phyloP scores from a whole-genome alignment of 2,888 invertebrate species.

The Phragmatobia fuliginosa region DNA sequence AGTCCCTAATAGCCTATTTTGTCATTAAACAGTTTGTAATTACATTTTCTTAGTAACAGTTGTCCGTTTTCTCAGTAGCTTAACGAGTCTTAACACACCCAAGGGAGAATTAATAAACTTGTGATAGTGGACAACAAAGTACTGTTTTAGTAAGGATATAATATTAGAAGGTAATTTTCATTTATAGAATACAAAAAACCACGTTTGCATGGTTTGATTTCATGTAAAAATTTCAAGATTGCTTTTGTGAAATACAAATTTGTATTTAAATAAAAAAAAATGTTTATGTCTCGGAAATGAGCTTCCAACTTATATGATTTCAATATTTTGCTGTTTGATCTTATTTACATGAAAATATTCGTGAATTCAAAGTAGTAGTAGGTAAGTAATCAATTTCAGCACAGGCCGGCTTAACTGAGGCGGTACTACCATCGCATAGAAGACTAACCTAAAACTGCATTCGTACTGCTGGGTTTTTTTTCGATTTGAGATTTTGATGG shows the following conservation, averaged over 20 bases:
- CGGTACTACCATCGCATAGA: no score
- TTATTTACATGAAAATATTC: no score
- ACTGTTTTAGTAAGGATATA: not conserved
- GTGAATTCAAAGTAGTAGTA: no score
- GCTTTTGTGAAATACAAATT: not conserved
- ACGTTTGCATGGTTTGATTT: not conserved
- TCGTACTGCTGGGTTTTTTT: no score
- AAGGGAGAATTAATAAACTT: not conserved
- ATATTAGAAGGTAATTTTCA: not conserved
- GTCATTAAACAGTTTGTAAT: not conserved
- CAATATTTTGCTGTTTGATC: not conserved
- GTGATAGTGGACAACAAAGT: not conserved
- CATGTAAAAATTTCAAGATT: not conserved
- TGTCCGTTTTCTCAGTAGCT: not conserved
- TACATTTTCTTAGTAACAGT: not conserved
- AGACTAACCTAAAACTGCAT: no score
- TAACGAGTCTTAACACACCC: not conserved
- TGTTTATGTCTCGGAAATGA: not conserved
- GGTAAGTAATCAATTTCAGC: no score
- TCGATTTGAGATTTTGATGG: no score
- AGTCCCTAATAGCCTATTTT: not conserved
- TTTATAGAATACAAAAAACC: not conserved
- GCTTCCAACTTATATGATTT: not conserved
- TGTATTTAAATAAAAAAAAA: not conserved
- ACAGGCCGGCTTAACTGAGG: no score